A percentile compares a stretch with the other conserved stretches of the same genome.
These are phyloP conservation scores for Collichthys lucidus DNA, from an alignment of 2,113 vertebrate species.

Conservation along the genomic window DNA sequence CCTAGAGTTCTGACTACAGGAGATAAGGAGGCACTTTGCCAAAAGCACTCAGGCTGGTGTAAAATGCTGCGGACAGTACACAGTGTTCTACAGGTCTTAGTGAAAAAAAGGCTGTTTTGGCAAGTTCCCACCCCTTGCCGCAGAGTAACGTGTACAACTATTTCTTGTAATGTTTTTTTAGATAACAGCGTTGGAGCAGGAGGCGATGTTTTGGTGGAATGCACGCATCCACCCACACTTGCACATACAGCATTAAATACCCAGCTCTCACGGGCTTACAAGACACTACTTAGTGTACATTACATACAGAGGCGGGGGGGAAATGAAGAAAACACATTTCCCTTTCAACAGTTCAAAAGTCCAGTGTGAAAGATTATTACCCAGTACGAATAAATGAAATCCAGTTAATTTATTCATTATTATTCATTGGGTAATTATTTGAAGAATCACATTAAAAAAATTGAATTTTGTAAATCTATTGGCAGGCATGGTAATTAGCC, in stretches of 20 bases:
- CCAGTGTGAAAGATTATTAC: too few species aligned
- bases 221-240: background rate
- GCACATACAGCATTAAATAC: background rate
- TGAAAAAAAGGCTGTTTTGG: background rate
- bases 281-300: too few species aligned
- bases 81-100: conserved; percentile 33
- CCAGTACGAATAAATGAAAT: too few species aligned
- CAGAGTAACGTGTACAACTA: conserved; percentile 1
- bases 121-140: background rate
- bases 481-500: too few species aligned
- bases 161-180: conserved; percentile 35
- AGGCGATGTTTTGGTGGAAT: conserved; percentile 1
- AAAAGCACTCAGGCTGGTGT: conserved; percentile 32
- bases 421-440: too few species aligned
- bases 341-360: too few species aligned
- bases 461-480: too few species aligned
- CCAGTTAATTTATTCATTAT: too few species aligned
- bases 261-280: background rate
- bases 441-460: too few species aligned
- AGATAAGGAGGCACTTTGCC: conserved; percentile 48
- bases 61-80: conserved; percentile 37
- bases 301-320: too few species aligned
- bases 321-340: too few species aligned
- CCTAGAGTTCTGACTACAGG: conserved; percentile 39
- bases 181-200: conserved; percentile 25